These are phyloP conservation scores for Schizopygopsis pylzovi DNA, from an alignment of 2,797 vertebrate genomes.

Conservation along the genomic window DNA sequence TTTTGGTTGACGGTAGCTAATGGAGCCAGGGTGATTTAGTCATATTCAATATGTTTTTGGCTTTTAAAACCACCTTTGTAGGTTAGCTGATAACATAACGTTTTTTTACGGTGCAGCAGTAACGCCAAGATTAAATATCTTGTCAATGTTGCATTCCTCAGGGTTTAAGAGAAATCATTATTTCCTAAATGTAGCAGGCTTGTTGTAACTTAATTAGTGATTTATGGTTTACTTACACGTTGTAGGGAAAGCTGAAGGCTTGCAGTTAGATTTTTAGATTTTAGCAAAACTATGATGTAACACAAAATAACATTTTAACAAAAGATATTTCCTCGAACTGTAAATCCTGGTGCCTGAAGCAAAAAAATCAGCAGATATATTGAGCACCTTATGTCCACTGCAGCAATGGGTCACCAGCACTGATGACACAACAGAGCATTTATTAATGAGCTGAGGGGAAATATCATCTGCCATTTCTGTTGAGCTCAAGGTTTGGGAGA, in stretches of 20 bases:
- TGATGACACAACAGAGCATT: slow-evolving; percentile 9
- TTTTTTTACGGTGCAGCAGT: not conserved
- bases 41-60: not conserved
- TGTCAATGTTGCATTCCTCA: not conserved
- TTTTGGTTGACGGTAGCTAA: not conserved
- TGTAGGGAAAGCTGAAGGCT: not conserved
- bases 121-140: not conserved
- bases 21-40: not conserved
- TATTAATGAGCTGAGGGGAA: slow-evolving; percentile 32
- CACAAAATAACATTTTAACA: not conserved
- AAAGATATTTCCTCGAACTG: not conserved
- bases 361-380: not conserved
- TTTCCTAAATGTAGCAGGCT: not conserved
- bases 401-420: slow-evolving; percentile 10
- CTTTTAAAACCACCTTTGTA: not conserved
- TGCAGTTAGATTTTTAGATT: not conserved
- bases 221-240: not conserved
- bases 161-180: slow-evolving; percentile 6
- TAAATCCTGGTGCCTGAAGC: not conserved
- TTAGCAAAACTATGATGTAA: not conserved
- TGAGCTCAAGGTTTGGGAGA: slow-evolving; percentile 15
- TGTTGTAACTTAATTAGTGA: not conserved
- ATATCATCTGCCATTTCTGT: slow-evolving; percentile 29
- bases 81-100: not conserved
- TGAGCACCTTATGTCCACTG: not conserved